Base-by-base conservation (phyloP, 1,140 invertebrate species). In the Halictus rubicundus region DNA sequence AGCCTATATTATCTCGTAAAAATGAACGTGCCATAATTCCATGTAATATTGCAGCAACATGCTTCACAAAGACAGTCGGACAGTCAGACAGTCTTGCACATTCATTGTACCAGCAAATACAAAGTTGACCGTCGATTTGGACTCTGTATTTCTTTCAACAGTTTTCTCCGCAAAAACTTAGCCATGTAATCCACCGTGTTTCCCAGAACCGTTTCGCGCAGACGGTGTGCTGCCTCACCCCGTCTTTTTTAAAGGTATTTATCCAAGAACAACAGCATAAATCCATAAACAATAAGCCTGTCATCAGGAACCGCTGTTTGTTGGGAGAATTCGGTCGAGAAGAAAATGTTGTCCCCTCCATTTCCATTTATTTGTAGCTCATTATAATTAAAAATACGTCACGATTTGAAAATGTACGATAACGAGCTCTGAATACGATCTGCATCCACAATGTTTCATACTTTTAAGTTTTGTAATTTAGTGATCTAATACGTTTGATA, bases 271-370 rank as follows among this genome's bases (percentile, higher is more conserved):
- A 63, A 54, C 42, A 59, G 59, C 69, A 86, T 81, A 86, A 86
- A 86, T 86, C 78, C 70, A 68, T 82, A 84, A 86, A 78, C 64
- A 83, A 86, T 60, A 65, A 75, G 76, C 37, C 64, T 68, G 69
- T 61, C 21, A 39, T 32, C 65, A 39, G 27, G 37, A 60, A 69
- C 57, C 27, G 54, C n/a, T 63, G 69, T 61, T 63, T 52, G 63
- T 68, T 68, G 49, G 72, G 16, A 25, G 27, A 19, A 21, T 6
- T 3, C 1, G 37, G 16, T 63, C 27, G 14, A 63, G 16, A 8
- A 19, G 27, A 63, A 63, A 27, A 37, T 32, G 16, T 27, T 63
- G 10, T 57, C n/a, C n/a, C 21, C 6, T 57, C 9, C 8, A 2
- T n/a, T 57, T n/a, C 54, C 54, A n/a, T 57, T 52, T 52, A 19